These are phyloP conservation scores for Drosophila parthenogenetica DNA, from an alignment of 2,888 invertebrate genomes.

Conservation along the genomic window DNA sequence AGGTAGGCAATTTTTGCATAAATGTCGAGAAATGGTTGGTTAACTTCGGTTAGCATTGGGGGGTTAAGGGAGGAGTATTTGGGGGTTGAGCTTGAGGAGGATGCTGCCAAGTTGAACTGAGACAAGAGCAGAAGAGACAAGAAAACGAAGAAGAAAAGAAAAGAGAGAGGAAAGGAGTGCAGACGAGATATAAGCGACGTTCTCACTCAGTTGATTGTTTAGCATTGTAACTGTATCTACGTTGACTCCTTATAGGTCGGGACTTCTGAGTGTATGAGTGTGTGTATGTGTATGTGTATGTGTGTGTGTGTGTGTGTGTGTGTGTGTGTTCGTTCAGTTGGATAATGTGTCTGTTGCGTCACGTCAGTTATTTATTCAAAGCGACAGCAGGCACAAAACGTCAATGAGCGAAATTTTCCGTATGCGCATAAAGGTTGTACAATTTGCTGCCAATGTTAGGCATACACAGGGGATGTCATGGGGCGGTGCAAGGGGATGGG, in stretches of 20 bases:
- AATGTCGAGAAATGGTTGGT: slow-evolving; percentile 56
- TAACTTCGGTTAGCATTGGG: slow-evolving; percentile 27
- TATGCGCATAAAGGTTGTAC: slow-evolving; percentile 61
- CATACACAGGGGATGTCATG: slow-evolving; percentile 3
- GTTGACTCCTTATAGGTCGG: slow-evolving; percentile 8
- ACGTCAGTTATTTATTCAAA: slow-evolving; percentile 81
- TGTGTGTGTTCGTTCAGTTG: slow-evolving; percentile 14
- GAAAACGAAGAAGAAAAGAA: not conserved
- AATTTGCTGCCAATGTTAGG: slow-evolving; percentile 40
- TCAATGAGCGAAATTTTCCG: slow-evolving; percentile 76
- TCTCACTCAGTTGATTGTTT: slow-evolving; percentile 63
- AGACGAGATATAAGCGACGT: slow-evolving; percentile 47
- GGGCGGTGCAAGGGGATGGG: not conserved
- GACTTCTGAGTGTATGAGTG: slow-evolving; percentile 1
- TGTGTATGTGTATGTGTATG: slow-evolving; percentile 8
- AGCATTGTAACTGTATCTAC: slow-evolving; percentile 52
- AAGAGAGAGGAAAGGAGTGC: slow-evolving; percentile 41
- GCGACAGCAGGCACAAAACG: slow-evolving; percentile 82
- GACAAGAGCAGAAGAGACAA: slow-evolving; percentile 13
- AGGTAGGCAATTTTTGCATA: slow-evolving; percentile 67
- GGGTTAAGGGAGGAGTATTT: not conserved
- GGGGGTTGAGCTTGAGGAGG: slow-evolving; percentile 22
- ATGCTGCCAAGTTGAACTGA: slow-evolving; percentile 49
- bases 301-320: slow-evolving; percentile 30
- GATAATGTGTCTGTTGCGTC: slow-evolving; percentile 75